These are phyloP conservation scores for Tetrapedia diversipes DNA, from an alignment of 2,888 invertebrate species.

Conservation along the genomic window DNA sequence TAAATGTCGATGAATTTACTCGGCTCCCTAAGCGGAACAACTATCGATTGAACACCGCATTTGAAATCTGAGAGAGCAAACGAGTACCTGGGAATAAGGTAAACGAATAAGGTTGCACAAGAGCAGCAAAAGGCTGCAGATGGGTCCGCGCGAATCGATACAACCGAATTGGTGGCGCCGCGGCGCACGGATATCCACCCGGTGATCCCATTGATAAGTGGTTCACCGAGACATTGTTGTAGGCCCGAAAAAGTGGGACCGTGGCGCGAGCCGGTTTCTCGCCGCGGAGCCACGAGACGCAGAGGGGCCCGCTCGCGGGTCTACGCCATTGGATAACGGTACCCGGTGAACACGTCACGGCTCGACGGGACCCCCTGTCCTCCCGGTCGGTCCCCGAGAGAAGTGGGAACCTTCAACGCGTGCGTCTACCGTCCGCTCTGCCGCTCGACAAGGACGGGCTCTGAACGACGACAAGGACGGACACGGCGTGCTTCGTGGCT, in stretches of 20 bases:
- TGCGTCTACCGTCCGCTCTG: slow-evolving; percentile 52
- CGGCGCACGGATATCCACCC: slow-evolving; percentile 74
- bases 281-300: slow-evolving; percentile 9
- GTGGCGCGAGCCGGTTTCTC: slow-evolving; percentile 16
- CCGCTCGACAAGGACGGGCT: slow-evolving; percentile 70
- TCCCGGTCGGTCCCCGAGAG: slow-evolving; percentile 54
- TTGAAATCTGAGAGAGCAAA: too few relatives aligned
- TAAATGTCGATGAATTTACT: too few relatives aligned
- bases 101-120: background rate
- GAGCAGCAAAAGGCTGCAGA: slow-evolving; percentile 40
- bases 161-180: slow-evolving; percentile 74
- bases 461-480: slow-evolving; percentile 69
- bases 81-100: too few relatives aligned
- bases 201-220: slow-evolving; percentile 81
- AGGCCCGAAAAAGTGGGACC: slow-evolving; percentile 70
- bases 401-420: slow-evolving; percentile 57
- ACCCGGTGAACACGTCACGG: slow-evolving; percentile 77
- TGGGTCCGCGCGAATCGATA: slow-evolving; percentile 54
- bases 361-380: slow-evolving; percentile 67
- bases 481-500: slow-evolving; percentile 45
- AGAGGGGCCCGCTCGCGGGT: slow-evolving; percentile 26
- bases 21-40: too few relatives aligned
- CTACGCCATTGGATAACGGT: slow-evolving; percentile 81
- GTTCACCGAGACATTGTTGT: slow-evolving; percentile 77
- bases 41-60: too few relatives aligned